Evolutionary conservation across 2,113 vertebrate species (phyloP).

Genomic region (Aegithalos caudatus): DNA sequence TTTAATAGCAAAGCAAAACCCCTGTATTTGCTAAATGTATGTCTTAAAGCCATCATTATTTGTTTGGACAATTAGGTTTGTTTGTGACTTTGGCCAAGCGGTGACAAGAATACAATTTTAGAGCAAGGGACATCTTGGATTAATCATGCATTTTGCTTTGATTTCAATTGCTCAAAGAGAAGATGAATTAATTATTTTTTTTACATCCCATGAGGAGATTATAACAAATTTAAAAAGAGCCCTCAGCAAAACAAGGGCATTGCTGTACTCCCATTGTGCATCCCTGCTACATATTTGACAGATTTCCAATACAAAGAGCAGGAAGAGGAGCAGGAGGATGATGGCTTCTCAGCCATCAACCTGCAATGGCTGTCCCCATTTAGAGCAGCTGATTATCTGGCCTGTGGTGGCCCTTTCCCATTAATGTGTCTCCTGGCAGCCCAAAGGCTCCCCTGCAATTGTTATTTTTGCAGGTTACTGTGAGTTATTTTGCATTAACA

Average conservation of each 20-base stretch:
- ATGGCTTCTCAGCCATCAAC: background rate
- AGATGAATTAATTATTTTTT: background rate
- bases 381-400: background rate
- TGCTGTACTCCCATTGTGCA: background rate
- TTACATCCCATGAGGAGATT: background rate
- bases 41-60: conserved; percentile 13
- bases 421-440: background rate
- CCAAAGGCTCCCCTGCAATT: background rate
- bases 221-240: background rate
- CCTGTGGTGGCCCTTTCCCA: background rate
- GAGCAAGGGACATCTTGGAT: background rate
- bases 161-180: background rate
- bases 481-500: background rate
- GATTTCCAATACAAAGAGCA: background rate
- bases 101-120: conserved; percentile 2
- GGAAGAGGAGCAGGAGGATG: background rate
- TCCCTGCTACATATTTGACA: background rate
- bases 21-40: conserved; percentile 19
- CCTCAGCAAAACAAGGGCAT: background rate
- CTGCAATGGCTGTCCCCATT: background rate
- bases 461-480: background rate
- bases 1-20: conserved; percentile 56
- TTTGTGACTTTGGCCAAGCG: background rate
- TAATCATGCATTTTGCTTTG: conserved; percentile 1
- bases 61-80: background rate